Evolutionary conservation across 2,797 vertebrate genomes (phyloP).

Genomic region (Artibeus jamaicensis): DNA sequence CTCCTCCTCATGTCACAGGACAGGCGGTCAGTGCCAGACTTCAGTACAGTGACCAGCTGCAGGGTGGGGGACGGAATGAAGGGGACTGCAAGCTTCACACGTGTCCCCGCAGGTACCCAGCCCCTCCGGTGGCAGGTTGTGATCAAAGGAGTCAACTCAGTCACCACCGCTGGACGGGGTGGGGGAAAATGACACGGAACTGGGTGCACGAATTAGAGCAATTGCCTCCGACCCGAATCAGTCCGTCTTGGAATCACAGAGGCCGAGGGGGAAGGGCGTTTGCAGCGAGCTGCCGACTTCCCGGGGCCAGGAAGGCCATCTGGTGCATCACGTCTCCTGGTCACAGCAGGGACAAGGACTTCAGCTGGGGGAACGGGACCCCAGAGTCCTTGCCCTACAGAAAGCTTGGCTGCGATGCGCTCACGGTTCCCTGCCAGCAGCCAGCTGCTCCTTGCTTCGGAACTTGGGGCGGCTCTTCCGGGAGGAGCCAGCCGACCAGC

Average conservation of each 20-base stretch:
- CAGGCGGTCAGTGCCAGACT: rapidly evolving
- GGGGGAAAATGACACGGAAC: background rate
- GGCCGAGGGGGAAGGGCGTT: slow-evolving; percentile 12
- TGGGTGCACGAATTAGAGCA: slow-evolving; percentile 53
- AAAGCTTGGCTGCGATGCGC: background rate
- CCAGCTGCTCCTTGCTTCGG: background rate
- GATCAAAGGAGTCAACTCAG: background rate
- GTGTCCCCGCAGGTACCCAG: rapidly evolving
- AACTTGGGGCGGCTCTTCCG: rapidly evolving
- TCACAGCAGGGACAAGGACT: background rate
- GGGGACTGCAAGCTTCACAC: rapidly evolving
- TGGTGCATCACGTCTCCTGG: background rate
- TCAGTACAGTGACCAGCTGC: rapidly evolving
- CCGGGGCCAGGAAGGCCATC: background rate
- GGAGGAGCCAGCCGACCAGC: rapidly evolving
- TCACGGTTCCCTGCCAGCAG: rapidly evolving
- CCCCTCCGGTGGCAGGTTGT: rapidly evolving
- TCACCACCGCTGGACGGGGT: background rate
- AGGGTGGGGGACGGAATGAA: too few species aligned
- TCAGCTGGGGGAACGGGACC: rapidly evolving
- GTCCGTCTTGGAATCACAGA: slow-evolving; percentile 47
- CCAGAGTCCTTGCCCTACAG: background rate
- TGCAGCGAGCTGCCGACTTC: background rate
- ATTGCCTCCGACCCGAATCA: slow-evolving; percentile 52
- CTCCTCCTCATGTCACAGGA: too few species aligned